Base-by-base conservation (phyloP, 2,113 vertebrate species). In the Brachionichthys hirsutus region DNA sequence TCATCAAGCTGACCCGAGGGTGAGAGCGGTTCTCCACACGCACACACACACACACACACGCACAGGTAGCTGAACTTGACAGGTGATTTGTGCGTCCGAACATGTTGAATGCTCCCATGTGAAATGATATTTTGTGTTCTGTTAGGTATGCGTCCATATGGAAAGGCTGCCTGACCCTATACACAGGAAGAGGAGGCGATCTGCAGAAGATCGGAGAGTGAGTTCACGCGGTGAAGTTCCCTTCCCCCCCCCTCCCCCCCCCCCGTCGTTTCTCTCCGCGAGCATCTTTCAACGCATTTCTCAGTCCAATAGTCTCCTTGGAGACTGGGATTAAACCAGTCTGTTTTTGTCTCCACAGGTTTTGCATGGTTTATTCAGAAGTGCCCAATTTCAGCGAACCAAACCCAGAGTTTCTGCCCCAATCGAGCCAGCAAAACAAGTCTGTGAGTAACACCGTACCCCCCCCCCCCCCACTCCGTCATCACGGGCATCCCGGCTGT, bases 351-450 rank as follows among this genome's bases (percentile, higher is more conserved):
- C 12, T 59, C 16, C 34, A 10, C 83, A 99, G 97, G 81, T 99
- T 99, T 88, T 99, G 97, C 80, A 99, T 99, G 97, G 96, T 98
- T 30, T 99, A 98, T 82, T 99, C 97, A 44, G 97, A 99, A 92
- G 92, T 98, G 84, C 97, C 97, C 80, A 98, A 99, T 88, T 99
- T 98, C 89, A 99, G 97, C 24, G 97, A 99, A 67, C 95, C 96
- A 82, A 98, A 95, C 83, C 90, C 90, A 0, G 97, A 98, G 43
- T 91, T 95, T 73, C 2, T 91, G 9, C 73, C 90, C 68, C 95
- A 94, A 82, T 62, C 67, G 11, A 92, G 89, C 77, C 89, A 90
- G 78, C 89, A 91, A 59, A 97, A 91, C 89, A 98, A 96, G 90
- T 89, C 88, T 90, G 97, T 98, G 93, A 85, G 87, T 86, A 70